These are phyloP conservation scores for Menidia beryllina DNA, from an alignment of 2,113 vertebrate species.

Conservation along the genomic window DNA sequence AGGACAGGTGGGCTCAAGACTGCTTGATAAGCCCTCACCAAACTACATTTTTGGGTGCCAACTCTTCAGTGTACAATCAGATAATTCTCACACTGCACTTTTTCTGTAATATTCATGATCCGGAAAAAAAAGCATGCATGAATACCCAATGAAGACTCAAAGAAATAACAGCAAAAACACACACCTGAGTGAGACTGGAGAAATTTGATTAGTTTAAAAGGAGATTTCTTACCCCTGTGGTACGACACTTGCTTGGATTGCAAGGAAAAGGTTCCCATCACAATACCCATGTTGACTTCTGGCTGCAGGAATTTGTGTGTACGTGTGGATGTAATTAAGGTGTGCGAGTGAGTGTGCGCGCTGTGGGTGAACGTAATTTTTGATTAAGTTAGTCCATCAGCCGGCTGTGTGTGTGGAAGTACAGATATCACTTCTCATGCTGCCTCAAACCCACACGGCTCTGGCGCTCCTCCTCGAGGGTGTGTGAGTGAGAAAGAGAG, in stretches of 20 bases:
- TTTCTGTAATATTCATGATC: conserved; percentile 52
- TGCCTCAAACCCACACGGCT: conserved; percentile 65
- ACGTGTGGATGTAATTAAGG: conserved; percentile 37
- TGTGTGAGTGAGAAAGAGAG: conserved; percentile 46
- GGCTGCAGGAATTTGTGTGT: conserved; percentile 42
- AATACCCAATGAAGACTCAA: conserved; percentile 22
- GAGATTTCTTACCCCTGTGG: conserved; percentile 78
- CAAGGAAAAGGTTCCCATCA: conserved; percentile 82
- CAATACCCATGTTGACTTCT: conserved; percentile 81
- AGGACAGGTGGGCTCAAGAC: conserved; percentile 51
- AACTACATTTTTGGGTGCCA: conserved; percentile 17
- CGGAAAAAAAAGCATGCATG: conserved; percentile 31
- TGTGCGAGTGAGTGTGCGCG: conserved; percentile 29
- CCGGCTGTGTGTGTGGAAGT: conserved; percentile 55
- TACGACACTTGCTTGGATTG: conserved; percentile 80
- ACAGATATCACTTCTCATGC: conserved; percentile 70
- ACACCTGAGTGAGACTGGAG: background rate
- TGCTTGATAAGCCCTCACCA: conserved; percentile 36
- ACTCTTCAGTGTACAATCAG: conserved; percentile 16
- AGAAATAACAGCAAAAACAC: conserved; percentile 31
- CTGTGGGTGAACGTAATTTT: conserved; percentile 41
- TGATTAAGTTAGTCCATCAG: conserved; percentile 72
- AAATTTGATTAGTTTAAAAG: background rate
- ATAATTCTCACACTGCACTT: conserved; percentile 45
- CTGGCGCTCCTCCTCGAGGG: conserved; percentile 64